Conservation (phyloP, 2,113 vertebrate genomes). For the Bothrops jararaca region DNA sequence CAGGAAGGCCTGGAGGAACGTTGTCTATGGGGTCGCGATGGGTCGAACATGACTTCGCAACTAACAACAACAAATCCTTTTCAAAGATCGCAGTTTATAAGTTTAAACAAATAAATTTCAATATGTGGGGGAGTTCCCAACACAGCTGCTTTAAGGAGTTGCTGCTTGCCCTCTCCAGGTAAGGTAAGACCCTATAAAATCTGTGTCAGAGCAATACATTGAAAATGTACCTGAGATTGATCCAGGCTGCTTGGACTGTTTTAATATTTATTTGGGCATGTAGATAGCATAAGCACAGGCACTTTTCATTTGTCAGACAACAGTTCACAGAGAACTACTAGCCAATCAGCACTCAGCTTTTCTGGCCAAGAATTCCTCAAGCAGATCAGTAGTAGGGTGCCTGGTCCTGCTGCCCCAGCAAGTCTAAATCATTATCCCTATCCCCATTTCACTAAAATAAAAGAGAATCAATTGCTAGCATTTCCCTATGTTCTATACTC, state of each 20-base stretch:
- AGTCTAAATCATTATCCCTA: not conserved
- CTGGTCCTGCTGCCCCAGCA: not conserved
- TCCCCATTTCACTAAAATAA: not conserved
- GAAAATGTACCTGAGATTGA: not conserved
- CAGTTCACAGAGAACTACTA: not conserved
- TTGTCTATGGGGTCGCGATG: too few species aligned
- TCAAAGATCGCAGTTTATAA: too few species aligned
- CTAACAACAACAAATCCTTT: not conserved
- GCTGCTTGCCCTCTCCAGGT: not conserved
- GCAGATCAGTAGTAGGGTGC: not conserved
- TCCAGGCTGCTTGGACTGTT: not conserved
- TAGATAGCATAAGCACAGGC: not conserved
- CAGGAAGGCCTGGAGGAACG: too few species aligned
- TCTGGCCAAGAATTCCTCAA: not conserved
- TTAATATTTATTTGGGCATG: not conserved
- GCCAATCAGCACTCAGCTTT: not conserved
- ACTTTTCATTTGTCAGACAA: not conserved
- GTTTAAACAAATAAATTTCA: too few species aligned
- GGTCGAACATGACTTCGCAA: too few species aligned
- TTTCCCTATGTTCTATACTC: not conserved
- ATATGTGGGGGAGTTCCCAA: not conserved
- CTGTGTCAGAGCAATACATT: not conserved
- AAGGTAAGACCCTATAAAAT: not conserved
- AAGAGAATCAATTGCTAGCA: not conserved
- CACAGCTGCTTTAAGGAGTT: not conserved